Conservation (phyloP, 2,797 vertebrate species). For the Sebastiscus tertius region DNA sequence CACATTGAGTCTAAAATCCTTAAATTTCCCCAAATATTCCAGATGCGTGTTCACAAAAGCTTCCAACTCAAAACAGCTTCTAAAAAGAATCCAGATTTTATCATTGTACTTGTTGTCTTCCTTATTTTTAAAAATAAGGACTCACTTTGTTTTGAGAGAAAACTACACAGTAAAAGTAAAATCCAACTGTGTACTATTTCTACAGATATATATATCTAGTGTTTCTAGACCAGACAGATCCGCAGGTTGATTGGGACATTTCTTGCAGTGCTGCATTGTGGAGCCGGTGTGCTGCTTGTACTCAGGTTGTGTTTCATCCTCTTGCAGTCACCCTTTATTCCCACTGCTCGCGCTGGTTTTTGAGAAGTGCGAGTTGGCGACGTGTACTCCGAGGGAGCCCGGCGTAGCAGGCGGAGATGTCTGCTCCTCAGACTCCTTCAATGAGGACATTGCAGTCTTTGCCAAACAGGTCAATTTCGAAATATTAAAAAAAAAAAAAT, state of each 20-base stretch:
- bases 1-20: not conserved
- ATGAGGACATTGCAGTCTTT: slow-evolving; percentile 99
- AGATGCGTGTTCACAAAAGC: not conserved
- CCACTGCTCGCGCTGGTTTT: slow-evolving; percentile 99
- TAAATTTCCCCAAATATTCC: slow-evolving; percentile 13
- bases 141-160: not conserved
- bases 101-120: not conserved
- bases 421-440: slow-evolving; percentile 99
- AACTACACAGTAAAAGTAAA: not conserved
- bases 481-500: slow-evolving; percentile 15
- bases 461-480: slow-evolving; percentile 95
- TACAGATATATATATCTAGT: no score
- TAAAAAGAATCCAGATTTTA: not conserved
- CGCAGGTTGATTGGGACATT: slow-evolving; percentile 37
- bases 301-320: slow-evolving; percentile 82
- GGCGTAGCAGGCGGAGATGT: slow-evolving; percentile 98
- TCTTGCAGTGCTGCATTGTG: slow-evolving; percentile 70
- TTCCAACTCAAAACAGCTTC: not conserved
- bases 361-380: slow-evolving; percentile 99
- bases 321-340: slow-evolving; percentile 98
- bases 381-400: slow-evolving; percentile 98
- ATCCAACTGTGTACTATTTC: not conserved
- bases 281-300: slow-evolving; percentile 63
- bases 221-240: not conserved
- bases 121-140: not conserved